These are phyloP conservation scores for Drosophila leonis DNA, from an alignment of 2,888 invertebrate genomes.

Conservation along the genomic window DNA sequence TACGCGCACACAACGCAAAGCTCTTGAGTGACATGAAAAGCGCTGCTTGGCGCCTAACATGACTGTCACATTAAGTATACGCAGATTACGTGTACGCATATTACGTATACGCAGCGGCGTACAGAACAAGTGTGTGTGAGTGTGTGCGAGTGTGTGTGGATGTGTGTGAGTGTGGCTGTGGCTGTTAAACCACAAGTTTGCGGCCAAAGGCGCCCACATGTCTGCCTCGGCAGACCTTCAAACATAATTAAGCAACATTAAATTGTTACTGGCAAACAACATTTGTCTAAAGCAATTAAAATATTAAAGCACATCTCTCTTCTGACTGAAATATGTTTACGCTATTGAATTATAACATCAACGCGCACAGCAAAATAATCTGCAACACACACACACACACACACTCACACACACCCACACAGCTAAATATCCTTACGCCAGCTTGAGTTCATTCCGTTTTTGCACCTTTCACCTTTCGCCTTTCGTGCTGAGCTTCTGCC, in stretches of 20 bases:
- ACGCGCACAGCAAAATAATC: conserved; percentile 32
- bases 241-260: conserved; percentile 13
- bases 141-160: not conserved
- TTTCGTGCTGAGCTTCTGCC: conserved; percentile 23
- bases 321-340: conserved; percentile 22
- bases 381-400: conserved; percentile 32
- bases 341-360: conserved; percentile 32
- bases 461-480: conserved; percentile 3
- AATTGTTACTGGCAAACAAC: conserved; percentile 19
- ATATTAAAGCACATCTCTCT: conserved; percentile 30
- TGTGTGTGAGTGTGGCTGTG: not conserved
- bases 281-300: conserved; percentile 42
- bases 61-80: conserved; percentile 54
- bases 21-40: conserved; percentile 41
- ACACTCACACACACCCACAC: conserved; percentile 12
- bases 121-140: not conserved
- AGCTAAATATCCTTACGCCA: conserved; percentile 27
- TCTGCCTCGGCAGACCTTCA: not conserved
- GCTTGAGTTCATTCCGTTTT: conserved; percentile 18
- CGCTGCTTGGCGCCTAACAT: conserved; percentile 31
- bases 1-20: conserved; percentile 2
- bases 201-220: conserved; percentile 5
- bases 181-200: conserved; percentile 18
- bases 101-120: conserved; percentile 37
- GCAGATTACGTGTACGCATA: conserved; percentile 37